phyloP scores from a whole-genome alignment of 2,797 vertebrate genomes.

The Otolemur crassicaudatus region DNA sequence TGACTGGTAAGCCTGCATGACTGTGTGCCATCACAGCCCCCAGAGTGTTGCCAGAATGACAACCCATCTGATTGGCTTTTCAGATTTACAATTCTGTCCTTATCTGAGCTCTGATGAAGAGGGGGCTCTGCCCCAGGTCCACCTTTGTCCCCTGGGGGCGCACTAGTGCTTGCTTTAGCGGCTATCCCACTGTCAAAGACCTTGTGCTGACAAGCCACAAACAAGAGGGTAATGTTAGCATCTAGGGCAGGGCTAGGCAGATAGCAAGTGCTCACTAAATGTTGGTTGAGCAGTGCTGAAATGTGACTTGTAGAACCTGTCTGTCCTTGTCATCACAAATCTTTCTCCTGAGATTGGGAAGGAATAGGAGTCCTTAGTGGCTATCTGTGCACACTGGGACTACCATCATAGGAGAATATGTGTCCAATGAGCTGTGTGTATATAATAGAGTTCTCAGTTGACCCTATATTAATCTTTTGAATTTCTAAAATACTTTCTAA shows the following conservation, averaged over 20 bases:
- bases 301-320: too few relatives aligned
- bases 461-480: not conserved
- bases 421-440: not conserved
- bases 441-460: not conserved
- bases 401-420: rapidly evolving
- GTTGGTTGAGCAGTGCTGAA: not conserved
- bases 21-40: not conserved
- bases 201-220: not conserved
- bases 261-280: rapidly evolving
- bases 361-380: not conserved
- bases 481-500: not conserved
- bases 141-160: not conserved
- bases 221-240: not conserved
- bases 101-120: not conserved
- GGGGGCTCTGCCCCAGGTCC: not conserved
- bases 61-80: not conserved
- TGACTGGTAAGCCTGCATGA: not conserved
- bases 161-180: not conserved
- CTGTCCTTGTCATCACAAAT: not conserved
- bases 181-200: not conserved
- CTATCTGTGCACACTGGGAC: rapidly evolving
- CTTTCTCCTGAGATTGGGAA: not conserved
- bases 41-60: not conserved
- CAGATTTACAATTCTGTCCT: not conserved
- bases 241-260: not conserved